Percentiles rank a stretch among this genome's conserved stretches.
Conservation (phyloP, 2,797 vertebrate genomes). For the Esox lucius region DNA sequence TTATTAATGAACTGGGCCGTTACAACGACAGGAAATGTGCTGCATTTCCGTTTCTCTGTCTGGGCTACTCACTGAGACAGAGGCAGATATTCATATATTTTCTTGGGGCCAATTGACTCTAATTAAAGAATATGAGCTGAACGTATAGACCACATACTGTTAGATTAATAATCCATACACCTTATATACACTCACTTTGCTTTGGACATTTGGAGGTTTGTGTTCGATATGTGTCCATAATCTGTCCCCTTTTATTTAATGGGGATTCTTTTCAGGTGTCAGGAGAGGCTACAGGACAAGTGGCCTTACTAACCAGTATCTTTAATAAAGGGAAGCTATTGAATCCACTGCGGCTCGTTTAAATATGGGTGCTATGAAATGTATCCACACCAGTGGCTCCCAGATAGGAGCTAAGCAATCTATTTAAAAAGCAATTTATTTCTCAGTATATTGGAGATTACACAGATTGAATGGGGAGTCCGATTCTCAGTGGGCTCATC, state of each 20-base stretch:
- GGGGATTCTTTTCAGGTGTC: slow-evolving; percentile 50
- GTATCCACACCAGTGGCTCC: slow-evolving; percentile 70
- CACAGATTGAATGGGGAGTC: slow-evolving; percentile 73
- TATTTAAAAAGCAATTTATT: slow-evolving; percentile 81
- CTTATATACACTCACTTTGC: slow-evolving; percentile 15
- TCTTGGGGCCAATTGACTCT: slow-evolving; percentile 45
- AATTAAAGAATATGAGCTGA: slow-evolving; percentile 40
- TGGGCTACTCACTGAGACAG: slow-evolving; percentile 54
- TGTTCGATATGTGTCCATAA: slow-evolving; percentile 29
- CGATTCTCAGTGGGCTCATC: slow-evolving; percentile 64
- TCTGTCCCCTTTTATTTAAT: slow-evolving; percentile 35
- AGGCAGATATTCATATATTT: slow-evolving; percentile 32
- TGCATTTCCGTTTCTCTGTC: slow-evolving; percentile 50
- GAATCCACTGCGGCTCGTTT: slow-evolving; percentile 63
- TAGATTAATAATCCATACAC: slow-evolving; percentile 55
- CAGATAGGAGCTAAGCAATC: slow-evolving; percentile 73
- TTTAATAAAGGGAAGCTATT: slow-evolving; percentile 64
- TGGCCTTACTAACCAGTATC: slow-evolving; percentile 51
- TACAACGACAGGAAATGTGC: slow-evolving; percentile 50
- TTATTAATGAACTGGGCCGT: slow-evolving; percentile 71
- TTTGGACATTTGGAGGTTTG: slow-evolving; percentile 16
- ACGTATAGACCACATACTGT: slow-evolving; percentile 49
- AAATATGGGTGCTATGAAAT: slow-evolving; percentile 70
- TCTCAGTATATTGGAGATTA: slow-evolving; percentile 67
- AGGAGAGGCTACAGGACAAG: slow-evolving; percentile 41